A percentile compares a stretch with the other conserved stretches of the same genome.
These are phyloP conservation scores for Drosophila quasianomalipes DNA, from an alignment of 2,888 invertebrate genomes.

Conservation along the genomic window DNA sequence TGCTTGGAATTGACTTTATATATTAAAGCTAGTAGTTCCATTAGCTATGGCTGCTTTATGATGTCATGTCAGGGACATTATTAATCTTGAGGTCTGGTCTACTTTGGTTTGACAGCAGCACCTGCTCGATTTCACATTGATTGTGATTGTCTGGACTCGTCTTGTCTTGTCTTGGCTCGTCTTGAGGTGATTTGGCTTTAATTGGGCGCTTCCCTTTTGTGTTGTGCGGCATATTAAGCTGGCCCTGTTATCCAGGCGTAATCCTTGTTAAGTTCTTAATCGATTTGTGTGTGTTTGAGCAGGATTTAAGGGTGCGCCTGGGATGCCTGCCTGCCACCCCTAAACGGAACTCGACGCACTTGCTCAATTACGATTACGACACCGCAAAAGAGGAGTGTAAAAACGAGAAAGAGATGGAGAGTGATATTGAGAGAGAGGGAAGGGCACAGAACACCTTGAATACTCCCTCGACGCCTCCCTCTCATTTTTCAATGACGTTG, in stretches of 20 bases:
- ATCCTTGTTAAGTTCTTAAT: slow-evolving; percentile 75
- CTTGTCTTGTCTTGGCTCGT: neutral
- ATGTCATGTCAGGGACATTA: slow-evolving; percentile 12
- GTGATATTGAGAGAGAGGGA: too few relatives aligned
- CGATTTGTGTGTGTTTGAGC: slow-evolving; percentile 62
- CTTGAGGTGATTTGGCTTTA: slow-evolving; percentile 40
- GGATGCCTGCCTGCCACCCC: slow-evolving; percentile 1
- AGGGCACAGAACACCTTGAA: slow-evolving; percentile 23
- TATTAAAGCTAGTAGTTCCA: too few relatives aligned
- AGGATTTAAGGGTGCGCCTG: slow-evolving; percentile 13
- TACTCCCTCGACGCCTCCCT: neutral
- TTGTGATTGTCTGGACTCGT: slow-evolving; percentile 10
- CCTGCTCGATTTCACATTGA: slow-evolving; percentile 25
- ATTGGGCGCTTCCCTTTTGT: slow-evolving; percentile 49
- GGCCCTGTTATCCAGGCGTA: slow-evolving; percentile 57
- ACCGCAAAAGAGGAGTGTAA: slow-evolving; percentile 25
- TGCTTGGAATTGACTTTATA: neutral
- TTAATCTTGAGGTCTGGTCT: slow-evolving; percentile 1
- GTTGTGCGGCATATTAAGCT: slow-evolving; percentile 53
- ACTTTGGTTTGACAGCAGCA: neutral
- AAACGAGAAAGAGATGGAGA: neutral
- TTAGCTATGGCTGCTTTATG: neutral
- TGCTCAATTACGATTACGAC: slow-evolving; percentile 73
- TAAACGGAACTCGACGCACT: slow-evolving; percentile 32
- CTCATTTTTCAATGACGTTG: slow-evolving; percentile 24